Conservation (phyloP, 2,113 vertebrate genomes). For the Elaphurus davidianus region DNA sequence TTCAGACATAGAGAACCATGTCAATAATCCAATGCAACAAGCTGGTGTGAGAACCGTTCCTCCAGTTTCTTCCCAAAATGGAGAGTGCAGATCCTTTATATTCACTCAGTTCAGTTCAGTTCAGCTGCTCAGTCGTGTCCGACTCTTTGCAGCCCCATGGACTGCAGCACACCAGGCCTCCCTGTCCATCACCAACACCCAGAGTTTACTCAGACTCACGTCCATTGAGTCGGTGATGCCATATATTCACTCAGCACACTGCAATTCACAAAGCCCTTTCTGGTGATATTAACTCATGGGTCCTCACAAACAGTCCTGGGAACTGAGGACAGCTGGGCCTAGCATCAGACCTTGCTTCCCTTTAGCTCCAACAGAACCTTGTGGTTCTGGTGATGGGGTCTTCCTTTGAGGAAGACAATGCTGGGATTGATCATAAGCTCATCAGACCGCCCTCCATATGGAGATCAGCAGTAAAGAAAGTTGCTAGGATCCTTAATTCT, state of each 20-base stretch:
- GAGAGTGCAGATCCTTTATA: not conserved
- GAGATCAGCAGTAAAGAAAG: not conserved
- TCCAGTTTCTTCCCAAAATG: not conserved
- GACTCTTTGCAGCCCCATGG: not conserved
- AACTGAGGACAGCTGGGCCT: not conserved
- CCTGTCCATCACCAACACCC: not conserved
- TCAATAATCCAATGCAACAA: not conserved
- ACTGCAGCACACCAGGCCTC: not conserved
- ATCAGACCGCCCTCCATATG: fast-evolving
- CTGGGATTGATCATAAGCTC: not conserved
- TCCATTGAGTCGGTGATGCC: not conserved
- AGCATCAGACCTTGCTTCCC: not conserved
- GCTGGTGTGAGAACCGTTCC: not conserved
- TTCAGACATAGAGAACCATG: not conserved
- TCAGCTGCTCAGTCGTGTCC: fast-evolving
- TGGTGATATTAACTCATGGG: fast-evolving
- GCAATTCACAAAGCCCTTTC: not conserved
- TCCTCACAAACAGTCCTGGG: not conserved
- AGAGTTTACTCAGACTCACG: not conserved
- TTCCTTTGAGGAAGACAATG: not conserved
- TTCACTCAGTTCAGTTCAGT: not conserved
- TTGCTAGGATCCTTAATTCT: not conserved
- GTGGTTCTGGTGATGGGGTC: not conserved
- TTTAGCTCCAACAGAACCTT: not conserved
- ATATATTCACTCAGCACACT: not conserved